phyloP scores from a whole-genome alignment of 1,140 invertebrate genomes.

The Patella vulgata region DNA sequence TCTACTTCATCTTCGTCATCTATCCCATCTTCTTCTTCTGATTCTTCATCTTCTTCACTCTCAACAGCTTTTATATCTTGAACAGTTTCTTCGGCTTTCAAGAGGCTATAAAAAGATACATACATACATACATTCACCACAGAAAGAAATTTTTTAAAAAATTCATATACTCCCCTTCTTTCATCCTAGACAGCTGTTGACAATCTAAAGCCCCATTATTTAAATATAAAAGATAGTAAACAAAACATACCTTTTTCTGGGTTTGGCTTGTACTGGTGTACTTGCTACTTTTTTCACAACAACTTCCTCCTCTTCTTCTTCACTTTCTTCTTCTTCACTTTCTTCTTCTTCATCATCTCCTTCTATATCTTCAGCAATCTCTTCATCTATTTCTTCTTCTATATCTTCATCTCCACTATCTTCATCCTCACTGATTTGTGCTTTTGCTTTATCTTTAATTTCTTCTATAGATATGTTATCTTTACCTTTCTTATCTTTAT shows the following conservation, averaged over 20 bases:
- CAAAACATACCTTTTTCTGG: neutral
- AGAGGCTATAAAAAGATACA: neutral
- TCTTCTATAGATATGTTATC: no score
- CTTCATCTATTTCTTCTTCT: neutral
- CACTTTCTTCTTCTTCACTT: constrained; percentile 16
- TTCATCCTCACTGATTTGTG: no score
- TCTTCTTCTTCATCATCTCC: constrained; percentile 8
- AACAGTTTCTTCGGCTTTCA: neutral
- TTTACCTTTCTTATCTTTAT: neutral
- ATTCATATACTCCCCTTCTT: neutral
- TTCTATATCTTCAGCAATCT: constrained; percentile 8
- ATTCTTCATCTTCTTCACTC: constrained; percentile 11
- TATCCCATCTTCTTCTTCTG: constrained; percentile 7
- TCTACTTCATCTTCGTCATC: neutral
- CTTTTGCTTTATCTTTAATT: no score
- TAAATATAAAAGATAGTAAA: neutral
- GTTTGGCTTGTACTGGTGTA: no score
- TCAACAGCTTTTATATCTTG: constrained; percentile 8
- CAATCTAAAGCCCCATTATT: neutral
- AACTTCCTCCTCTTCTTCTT: constrained; percentile 19
- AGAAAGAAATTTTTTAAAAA: no score
- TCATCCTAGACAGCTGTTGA: neutral
- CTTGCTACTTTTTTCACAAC: neutral
- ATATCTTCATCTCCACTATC: no score
- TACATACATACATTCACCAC: neutral